Percentiles rank a stretch among this genome's conserved stretches.
Evolutionary conservation across 2,797 vertebrate species (phyloP).

Genomic region (Galagoides demidoff): DNA sequence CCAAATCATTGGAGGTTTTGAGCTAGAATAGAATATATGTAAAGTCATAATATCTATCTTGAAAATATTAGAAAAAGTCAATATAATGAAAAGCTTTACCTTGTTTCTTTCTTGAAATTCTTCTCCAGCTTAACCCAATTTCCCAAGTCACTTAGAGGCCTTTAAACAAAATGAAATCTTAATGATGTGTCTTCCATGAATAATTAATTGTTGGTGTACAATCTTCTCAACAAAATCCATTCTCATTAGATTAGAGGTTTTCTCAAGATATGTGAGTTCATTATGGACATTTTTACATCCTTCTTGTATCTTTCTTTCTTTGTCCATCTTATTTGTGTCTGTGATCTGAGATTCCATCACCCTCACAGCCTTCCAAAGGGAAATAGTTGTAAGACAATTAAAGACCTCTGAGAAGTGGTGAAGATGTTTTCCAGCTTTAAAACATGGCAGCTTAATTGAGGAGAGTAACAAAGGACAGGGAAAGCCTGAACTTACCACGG

Average conservation of each 20-base stretch:
- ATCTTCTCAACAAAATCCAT: slow-evolving; percentile 97
- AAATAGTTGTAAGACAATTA: not conserved
- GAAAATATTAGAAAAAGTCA: slow-evolving; percentile 87
- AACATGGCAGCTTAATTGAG: not conserved
- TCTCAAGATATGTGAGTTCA: slow-evolving; percentile 93
- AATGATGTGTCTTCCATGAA: slow-evolving; percentile 97
- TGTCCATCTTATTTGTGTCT: slow-evolving; percentile 77
- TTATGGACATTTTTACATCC: slow-evolving; percentile 86
- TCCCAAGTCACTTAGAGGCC: slow-evolving; percentile 91
- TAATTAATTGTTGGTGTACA: slow-evolving; percentile 96
- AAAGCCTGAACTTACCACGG: not conserved
- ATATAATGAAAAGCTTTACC: slow-evolving; percentile 90
- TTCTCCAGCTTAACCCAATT: slow-evolving; percentile 93
- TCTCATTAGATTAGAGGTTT: slow-evolving; percentile 97
- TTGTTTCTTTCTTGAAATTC: slow-evolving; percentile 86
- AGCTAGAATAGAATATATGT: slow-evolving; percentile 79
- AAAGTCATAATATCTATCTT: slow-evolving; percentile 82
- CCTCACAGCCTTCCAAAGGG: not conserved
- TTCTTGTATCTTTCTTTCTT: slow-evolving; percentile 82
- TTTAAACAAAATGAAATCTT: slow-evolving; percentile 95
- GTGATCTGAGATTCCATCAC: slow-evolving; percentile 68
- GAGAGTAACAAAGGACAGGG: not conserved
- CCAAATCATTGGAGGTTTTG: not conserved
- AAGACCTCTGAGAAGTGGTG: not conserved
- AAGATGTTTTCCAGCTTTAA: not conserved